Percentiles rank a stretch among this genome's conserved stretches.
phyloP scores from a whole-genome alignment of 2,888 invertebrate species.

The Willowsia nigromaculata region DNA sequence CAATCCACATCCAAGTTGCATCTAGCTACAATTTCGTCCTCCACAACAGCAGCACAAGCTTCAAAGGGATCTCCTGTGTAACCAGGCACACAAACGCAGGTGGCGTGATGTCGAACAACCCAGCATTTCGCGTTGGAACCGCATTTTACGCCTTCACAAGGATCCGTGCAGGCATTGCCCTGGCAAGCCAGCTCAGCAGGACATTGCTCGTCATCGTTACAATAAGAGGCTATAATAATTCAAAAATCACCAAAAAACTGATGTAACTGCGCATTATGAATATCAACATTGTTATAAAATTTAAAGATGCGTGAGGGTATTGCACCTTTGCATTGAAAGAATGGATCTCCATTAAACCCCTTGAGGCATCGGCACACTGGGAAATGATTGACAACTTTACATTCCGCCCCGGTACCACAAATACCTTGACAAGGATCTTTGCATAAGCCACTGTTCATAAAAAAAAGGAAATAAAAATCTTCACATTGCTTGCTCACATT shows the following conservation, averaged over 20 bases:
- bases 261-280: no score
- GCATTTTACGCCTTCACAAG: constrained; percentile 77
- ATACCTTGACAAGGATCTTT: constrained; percentile 78
- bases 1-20: constrained; percentile 78
- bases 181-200: constrained; percentile 78
- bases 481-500: background rate
- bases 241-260: no score
- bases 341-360: constrained; percentile 78
- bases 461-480: background rate
- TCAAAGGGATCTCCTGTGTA: constrained; percentile 78
- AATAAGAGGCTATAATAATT: constrained; percentile 75
- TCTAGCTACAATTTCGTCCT: constrained; percentile 78
- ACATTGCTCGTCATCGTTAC: constrained; percentile 78
- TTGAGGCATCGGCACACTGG: constrained; percentile 78
- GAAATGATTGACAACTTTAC: constrained; percentile 78
- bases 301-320: background rate
- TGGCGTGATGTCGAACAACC: constrained; percentile 78
- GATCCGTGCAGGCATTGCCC: constrained; percentile 76
- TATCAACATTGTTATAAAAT: no score
- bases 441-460: constrained; percentile 73
- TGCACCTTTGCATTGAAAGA: constrained; percentile 78
- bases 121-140: constrained; percentile 78
- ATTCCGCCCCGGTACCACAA: constrained; percentile 75
- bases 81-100: constrained; percentile 77
- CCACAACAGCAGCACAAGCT: constrained; percentile 78